Base-by-base conservation (phyloP, 2,888 invertebrate genomes). In the Drosophila imparisetae region DNA sequence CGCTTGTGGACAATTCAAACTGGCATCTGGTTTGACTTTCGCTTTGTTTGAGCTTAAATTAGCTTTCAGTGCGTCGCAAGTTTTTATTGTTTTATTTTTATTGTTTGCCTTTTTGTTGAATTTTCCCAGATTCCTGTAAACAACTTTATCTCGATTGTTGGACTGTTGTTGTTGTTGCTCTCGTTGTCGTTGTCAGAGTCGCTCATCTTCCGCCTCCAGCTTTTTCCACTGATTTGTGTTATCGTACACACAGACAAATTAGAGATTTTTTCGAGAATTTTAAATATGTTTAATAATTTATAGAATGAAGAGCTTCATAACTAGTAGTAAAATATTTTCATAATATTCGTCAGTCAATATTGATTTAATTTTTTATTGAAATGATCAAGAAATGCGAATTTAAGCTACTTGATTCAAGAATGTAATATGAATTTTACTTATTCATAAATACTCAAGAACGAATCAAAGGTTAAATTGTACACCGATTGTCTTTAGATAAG, bases 101-200 rank as follows among this genome's bases (percentile, higher is more conserved):
- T 75, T 85, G 60, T 87, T 85, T 85, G 86, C 57, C 69, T 83
- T 80, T 75, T 75, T 69, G 70, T 72, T 78, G 75, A 68, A 62
- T 64, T 62, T 71, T 62, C 59, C 64, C 57, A 77, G 75, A 80
- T 90, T 80, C 78, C 82, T 81, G 92, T 92, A 91, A 92, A 92
- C 92, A 91, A 87, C 88, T 81, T 91, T 91, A 91, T 91, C 91
- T 83, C 79, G 60, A 67, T 45, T 50, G 24, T 59, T 40, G 52
- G 48, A 8, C 7, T 27, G 24, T 36, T 29, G 59, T 50, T 62
- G 66, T 63, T 42, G 68, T 66, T 53, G 63, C 65, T 63, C 59
- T 68, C 34, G 36, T 29, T 29, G 57, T 67, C 34, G 45, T 34
- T 29, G 57, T 67, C 69, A 21, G n/a, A 53, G 27, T 45, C 42